Conservation (phyloP, 2,888 invertebrate genomes). For the Rhagonycha fulva region DNA sequence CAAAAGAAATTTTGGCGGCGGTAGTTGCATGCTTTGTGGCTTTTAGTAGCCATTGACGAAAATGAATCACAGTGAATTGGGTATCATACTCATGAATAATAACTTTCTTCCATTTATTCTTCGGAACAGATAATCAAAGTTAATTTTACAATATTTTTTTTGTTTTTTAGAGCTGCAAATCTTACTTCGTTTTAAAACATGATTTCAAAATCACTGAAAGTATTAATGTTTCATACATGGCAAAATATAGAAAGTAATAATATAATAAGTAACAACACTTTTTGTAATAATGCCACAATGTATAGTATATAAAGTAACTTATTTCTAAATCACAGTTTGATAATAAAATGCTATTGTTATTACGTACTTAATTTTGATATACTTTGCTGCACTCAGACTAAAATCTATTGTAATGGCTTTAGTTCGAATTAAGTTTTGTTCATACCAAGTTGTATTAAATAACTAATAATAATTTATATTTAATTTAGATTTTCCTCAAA, state of each 20-base stretch:
- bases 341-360: conserved; percentile 35
- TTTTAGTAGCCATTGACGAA: too few relatives aligned
- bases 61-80: too few relatives aligned
- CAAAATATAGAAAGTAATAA: not conserved
- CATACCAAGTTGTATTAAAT: not conserved
- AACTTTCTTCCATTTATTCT: too few relatives aligned
- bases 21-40: too few relatives aligned
- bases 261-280: not conserved
- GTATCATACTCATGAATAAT: too few relatives aligned
- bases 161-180: too few relatives aligned
- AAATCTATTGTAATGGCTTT: conserved; percentile 12
- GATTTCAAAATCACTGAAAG: not conserved
- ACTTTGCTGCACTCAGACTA: conserved; percentile 31
- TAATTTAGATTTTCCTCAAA: not conserved
- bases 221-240: not conserved
- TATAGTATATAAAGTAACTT: conserved; percentile 3
- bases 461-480: not conserved
- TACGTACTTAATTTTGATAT: conserved; percentile 30
- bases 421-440: conserved; percentile 11
- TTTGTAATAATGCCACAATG: not conserved
- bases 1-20: too few relatives aligned
- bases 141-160: too few relatives aligned
- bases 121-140: too few relatives aligned
- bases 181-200: too few relatives aligned
- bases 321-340: conserved; percentile 11